phyloP scores from a whole-genome alignment of 2,797 vertebrate species.

The Channallabes apus region DNA sequence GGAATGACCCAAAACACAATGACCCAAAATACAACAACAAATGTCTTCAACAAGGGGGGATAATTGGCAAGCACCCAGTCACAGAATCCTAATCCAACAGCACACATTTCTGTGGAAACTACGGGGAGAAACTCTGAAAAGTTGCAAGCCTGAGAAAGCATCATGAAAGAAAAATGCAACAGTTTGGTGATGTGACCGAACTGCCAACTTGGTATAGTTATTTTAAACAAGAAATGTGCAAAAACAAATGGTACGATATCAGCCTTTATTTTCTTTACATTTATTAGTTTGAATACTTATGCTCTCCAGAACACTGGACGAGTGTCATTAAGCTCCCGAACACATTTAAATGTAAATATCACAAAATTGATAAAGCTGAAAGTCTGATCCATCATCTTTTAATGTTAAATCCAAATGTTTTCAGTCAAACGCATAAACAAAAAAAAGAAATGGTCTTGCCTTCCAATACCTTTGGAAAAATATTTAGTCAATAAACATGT shows the following conservation, averaged over 20 bases:
- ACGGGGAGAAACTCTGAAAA: not conserved
- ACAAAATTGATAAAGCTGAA: not conserved
- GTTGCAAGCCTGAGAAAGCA: not conserved
- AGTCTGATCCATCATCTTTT: not conserved
- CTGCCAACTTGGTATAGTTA: not conserved
- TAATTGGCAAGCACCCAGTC: not conserved
- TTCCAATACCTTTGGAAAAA: not conserved
- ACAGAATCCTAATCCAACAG: not conserved
- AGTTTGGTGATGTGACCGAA: not conserved
- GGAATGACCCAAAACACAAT: not conserved
- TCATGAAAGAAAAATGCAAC: not conserved
- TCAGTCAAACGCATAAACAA: not conserved
- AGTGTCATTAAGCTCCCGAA: not conserved
- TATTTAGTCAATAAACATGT: constrained; percentile 13
- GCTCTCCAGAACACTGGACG: not conserved
- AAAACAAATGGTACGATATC: not conserved
- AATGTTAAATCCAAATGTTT: not conserved
- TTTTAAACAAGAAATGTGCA: not conserved
- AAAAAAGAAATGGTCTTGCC: not conserved
- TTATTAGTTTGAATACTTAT: not conserved
- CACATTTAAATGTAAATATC: not conserved
- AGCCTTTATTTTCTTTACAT: not conserved
- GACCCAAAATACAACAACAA: not conserved
- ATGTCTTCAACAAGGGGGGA: not conserved
- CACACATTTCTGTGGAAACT: not conserved